Percentiles rank a stretch among this genome's conserved stretches.
These are phyloP conservation scores for Neotoxoptera formosana DNA, from an alignment of 1,140 invertebrate genomes.

Conservation along the genomic window DNA sequence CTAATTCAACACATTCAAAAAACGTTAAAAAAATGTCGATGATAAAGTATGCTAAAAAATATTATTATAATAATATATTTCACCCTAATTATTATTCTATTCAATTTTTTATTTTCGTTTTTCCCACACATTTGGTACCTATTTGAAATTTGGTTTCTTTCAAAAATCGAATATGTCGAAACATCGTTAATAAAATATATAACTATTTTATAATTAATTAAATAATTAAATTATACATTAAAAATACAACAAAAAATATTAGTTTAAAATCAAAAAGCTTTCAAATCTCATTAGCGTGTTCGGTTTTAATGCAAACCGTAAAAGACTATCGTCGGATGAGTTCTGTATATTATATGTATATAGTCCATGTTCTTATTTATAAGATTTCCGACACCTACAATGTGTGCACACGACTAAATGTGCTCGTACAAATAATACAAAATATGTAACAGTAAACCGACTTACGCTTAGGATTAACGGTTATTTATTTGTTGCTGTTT, in stretches of 20 bases:
- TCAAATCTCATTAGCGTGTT: background rate
- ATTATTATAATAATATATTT: background rate
- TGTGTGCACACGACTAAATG: background rate
- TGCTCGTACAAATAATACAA: background rate
- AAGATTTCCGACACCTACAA: background rate
- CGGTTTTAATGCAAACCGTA: background rate
- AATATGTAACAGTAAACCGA: constrained; percentile 9
- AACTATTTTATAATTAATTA: too few relatives aligned
- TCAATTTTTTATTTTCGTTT: background rate
- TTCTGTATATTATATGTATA: constrained; percentile 11
- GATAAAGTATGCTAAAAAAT: too few relatives aligned
- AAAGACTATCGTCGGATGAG: background rate
- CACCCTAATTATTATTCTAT: background rate
- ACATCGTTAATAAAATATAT: background rate
- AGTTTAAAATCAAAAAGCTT: background rate
- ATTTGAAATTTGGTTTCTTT: too few relatives aligned
- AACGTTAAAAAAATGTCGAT: background rate
- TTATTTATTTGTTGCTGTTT: background rate
- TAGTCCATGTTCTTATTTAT: constrained; percentile 15
- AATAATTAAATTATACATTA: too few relatives aligned
- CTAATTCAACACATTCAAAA: too few relatives aligned
- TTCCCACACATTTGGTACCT: too few relatives aligned
- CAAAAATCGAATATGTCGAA: too few relatives aligned
- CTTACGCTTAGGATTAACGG: background rate
- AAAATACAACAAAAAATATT: background rate